These are phyloP conservation scores for Eubasilissa splendida DNA, from an alignment of 2,888 invertebrate species.

Conservation along the genomic window DNA sequence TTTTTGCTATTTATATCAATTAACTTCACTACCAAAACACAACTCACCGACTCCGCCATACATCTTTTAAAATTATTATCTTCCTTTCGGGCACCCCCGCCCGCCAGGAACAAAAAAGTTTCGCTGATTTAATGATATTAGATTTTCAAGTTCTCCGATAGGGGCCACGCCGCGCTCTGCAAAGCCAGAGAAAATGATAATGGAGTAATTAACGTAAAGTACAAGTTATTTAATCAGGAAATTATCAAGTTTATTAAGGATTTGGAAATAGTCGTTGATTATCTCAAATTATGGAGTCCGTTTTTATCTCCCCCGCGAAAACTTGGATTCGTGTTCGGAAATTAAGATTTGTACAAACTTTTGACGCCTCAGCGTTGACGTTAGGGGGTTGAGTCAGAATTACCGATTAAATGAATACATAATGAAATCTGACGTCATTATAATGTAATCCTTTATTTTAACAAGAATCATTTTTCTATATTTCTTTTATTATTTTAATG, in stretches of 20 bases:
- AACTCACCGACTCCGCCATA: neutral
- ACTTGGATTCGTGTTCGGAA: neutral
- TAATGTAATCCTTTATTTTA: constrained; percentile 7
- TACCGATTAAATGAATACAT: constrained; percentile 31
- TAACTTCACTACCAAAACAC: constrained; percentile 6
- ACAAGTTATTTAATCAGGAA: constrained; percentile 37
- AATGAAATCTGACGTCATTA: constrained; percentile 34
- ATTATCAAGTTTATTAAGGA: constrained; percentile 26
- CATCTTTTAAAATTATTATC: constrained; percentile 1
- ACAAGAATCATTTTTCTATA: too few species aligned
- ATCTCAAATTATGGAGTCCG: constrained; percentile 6
- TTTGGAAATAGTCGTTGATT: constrained; percentile 20
- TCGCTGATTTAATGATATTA: constrained; percentile 30
- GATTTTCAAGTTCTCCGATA: constrained; percentile 28
- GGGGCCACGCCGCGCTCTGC: neutral
- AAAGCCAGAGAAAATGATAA: neutral
- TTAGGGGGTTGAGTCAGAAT: neutral
- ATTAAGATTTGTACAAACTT: constrained; percentile 29
- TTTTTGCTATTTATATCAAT: constrained; percentile 5
- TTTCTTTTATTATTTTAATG: too few species aligned
- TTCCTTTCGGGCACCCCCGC: neutral
- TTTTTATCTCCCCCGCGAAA: constrained; percentile 4
- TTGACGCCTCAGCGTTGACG: constrained; percentile 12
- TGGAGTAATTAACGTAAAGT: constrained; percentile 31
- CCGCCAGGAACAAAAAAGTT: constrained; percentile 11